Evolutionary conservation across 2,888 invertebrate genomes (phyloP).

Genomic region (Lasioglossum marginatum): DNA sequence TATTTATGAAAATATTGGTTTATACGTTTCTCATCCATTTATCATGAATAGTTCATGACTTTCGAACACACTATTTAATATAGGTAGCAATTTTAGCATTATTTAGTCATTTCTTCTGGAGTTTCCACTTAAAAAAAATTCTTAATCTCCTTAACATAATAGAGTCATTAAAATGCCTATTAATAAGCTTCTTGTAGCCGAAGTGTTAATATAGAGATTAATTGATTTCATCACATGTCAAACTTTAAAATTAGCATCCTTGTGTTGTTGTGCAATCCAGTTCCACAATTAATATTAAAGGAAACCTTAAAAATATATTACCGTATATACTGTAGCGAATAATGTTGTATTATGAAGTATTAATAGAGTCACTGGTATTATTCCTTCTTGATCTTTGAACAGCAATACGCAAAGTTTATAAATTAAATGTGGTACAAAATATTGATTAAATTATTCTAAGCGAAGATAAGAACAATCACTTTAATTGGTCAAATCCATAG

Average conservation of each 20-base stretch:
- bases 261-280: constrained; percentile 53
- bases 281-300: constrained; percentile 34
- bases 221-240: constrained; percentile 61
- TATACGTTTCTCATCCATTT: background rate
- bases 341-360: background rate
- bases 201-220: background rate
- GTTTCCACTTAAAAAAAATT: background rate
- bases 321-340: background rate
- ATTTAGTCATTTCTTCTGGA: background rate
- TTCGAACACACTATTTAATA: background rate
- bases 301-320: constrained; percentile 36
- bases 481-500: background rate
- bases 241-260: constrained; percentile 63
- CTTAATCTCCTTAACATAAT: background rate
- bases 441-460: constrained; percentile 54
- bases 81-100: background rate
- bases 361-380: background rate
- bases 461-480: constrained; percentile 56
- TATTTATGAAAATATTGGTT: background rate
- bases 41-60: background rate
- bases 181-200: background rate
- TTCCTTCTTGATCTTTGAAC: constrained; percentile 25
- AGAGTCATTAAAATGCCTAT: background rate
- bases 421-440: constrained; percentile 44
- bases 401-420: constrained; percentile 16